Percentiles rank a stretch among this genome's conserved stretches.
Conservation (phyloP, 1,140 invertebrate genomes). For the Drosophila tani region DNA sequence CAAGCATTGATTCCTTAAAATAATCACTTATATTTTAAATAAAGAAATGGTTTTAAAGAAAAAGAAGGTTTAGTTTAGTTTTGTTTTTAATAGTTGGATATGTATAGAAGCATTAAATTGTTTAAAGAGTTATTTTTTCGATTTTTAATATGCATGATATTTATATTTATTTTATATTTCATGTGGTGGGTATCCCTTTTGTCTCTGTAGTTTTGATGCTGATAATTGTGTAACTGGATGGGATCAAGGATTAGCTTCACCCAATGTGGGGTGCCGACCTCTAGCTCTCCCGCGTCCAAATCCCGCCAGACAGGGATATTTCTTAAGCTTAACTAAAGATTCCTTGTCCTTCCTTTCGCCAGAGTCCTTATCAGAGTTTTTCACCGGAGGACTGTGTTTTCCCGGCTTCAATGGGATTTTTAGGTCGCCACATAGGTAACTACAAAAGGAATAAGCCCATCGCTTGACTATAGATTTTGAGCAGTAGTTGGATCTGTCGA, state of each 20-base stretch:
- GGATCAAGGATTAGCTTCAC: background rate
- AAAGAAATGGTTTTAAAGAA: no score
- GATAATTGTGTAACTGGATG: no score
- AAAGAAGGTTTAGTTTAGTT: no score
- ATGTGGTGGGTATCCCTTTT: no score
- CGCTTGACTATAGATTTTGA: slow-evolving; percentile 44
- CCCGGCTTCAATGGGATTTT: slow-evolving; percentile 54
- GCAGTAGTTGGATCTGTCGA: slow-evolving; percentile 65
- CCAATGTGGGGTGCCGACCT: background rate
- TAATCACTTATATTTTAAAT: no score
- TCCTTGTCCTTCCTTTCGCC: background rate
- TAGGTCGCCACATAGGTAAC: slow-evolving; percentile 66
- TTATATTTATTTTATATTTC: no score
- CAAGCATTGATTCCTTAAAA: no score
- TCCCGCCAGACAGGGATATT: background rate
- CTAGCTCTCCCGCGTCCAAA: background rate
- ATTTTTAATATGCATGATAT: no score
- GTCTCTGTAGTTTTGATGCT: no score
- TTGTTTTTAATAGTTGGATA: no score
- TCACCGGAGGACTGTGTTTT: slow-evolving; percentile 50
- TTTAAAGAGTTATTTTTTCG: no score
- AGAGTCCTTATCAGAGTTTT: slow-evolving; percentile 6
- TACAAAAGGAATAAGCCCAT: slow-evolving; percentile 64
- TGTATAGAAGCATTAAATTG: no score
- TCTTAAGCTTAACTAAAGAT: background rate